Evolutionary conservation across 2,888 invertebrate genomes (phyloP), one percentile per base, ranked within the genome.

Genomic region (Muschampia plurimacula): DNA sequence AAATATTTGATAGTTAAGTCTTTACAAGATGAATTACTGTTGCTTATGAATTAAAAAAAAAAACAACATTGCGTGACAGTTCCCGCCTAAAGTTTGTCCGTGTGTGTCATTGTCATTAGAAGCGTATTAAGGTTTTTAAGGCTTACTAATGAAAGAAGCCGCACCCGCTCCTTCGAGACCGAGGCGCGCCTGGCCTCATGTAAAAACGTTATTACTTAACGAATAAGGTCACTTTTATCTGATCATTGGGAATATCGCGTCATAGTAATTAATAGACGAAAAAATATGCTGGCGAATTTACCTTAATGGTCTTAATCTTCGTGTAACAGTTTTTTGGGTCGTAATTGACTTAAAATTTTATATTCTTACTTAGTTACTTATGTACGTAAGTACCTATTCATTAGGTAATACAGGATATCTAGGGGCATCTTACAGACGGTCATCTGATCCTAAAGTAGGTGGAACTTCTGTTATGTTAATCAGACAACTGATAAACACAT

Each of bases 151-250:
- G 92, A 92, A 92, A 91, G 90, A 89, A 78, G 84, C 76, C 90
- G 85, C 89, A 81, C 91, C 92, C 91, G 87, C 92, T 93, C 93
- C 93, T 93, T 92, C 89, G 93, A 93, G 93, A 92, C 92, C 85
- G 72, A 74, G 75, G 77, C 79, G 84, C 89, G 89, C 89, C 82
- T 88, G 80, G 80, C 84, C 41, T 64, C 41, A 59, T 65, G 39
- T 70, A 46, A 65, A 69, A 69, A 72, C 52, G 62, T 67, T 66
- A 72, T 72, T 72, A 67, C 72, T 72, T 72, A 67, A 67, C 72
- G 72, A 72, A 72, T 72, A 72, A 72, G 72, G 72, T 67, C 67
- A 60, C 62, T 64, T 55, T 67, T 64, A 70, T 72, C 72, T 64
- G 69, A 70, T 72, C 67, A 62, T 72, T 62, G 72, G 71, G 70